Evolutionary conservation across 2,888 invertebrate genomes (phyloP), one percentile per base, ranked within the genome.

Genomic region (Temnothorax ravouxi): DNA sequence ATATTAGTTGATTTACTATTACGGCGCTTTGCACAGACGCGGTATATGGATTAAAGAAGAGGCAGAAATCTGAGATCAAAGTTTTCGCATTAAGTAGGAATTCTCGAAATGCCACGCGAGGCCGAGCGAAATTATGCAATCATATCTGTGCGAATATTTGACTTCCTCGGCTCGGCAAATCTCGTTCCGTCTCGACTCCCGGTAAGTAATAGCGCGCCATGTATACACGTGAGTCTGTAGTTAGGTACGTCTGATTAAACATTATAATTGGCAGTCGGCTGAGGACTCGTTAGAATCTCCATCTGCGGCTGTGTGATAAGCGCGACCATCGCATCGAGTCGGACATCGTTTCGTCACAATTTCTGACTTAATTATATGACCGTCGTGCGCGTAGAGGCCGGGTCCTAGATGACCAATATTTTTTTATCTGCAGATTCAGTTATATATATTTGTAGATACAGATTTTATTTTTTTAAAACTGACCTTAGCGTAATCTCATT

Each of bases 181-280:
- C 87, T 83, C 79, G 82, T 77, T 87, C 29, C 85, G 64, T 82
- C 72, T 87, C 64, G 47, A 38, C 59, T 64, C 74, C 76, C 64
- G 52, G 67, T 81, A 82, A 85, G 77, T 71, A 77, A 69, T 81
- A 52, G 69, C 29, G 59, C 56, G 29, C 11, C 13, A 1, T 69
- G 29, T 47, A 47, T 56, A 80, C 25, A 21, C 41, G 54, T 79
- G 71, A 47, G 59, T 80, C 29, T 47, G 44, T 79, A 80, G 61
- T 72, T 80, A 61, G 47, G 59, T 72, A 50, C 59, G 47, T 75
- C 88, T 87, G 86, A 88, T 90, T 88, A 88, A 87, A 86, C 87
- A 86, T 90, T 89, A 91, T 88, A 90, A 91, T 90, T 91, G 88
- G 89, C 74, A 89, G 86, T 88, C 85, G 81, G 52, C 77, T 81